Evolutionary conservation across 2,113 vertebrate genomes (phyloP), one percentile per base, ranked within the genome.

Genomic region (Rhizomys pruinosus): DNA sequence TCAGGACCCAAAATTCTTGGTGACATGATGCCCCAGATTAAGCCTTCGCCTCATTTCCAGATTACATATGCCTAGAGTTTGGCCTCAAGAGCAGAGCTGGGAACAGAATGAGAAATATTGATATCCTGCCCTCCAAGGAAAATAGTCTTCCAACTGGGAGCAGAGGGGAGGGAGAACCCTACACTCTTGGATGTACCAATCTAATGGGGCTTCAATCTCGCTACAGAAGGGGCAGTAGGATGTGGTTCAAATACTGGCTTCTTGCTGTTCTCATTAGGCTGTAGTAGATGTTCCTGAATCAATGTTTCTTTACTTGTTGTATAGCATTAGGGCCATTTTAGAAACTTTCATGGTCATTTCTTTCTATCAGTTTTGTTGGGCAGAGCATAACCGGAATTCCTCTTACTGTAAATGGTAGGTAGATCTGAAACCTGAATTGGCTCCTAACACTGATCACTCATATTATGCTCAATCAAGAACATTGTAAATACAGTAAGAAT

Each of bases 281-380:
- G 95, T 81, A 82, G 64, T 42, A 55, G 3, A 84, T 71, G 87
- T 80, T 73, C 44, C 59, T 74, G 5, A 90, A 79, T 59, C 77
- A 90, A 84, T 87, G 12, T 89, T 89, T 94, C 25, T 92, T 84
- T 34, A 81, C 68, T 92, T 93, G 27, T 44, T 81, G 16, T 69
- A 89, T 81, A 39, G 37, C 32, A 34, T 90, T 90, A 87, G 73
- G 19, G 68, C 37, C 19, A 92, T 78, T 78, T 91, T 34, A 6
- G 39, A 96, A 19, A 44, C 12, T 68, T 84, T 47, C 86, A 59
- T 68, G 27, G 11, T 71, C 89, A 76, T 77, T 42, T 37, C 29
- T 32, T 32, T 42, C 15, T 42, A 55, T 55, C n/a, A 76, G 23
- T 95, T 92, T 94, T 63, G 17, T 29, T 90, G n/a, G 80, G 71